Evolutionary conservation across 1,140 invertebrate genomes (phyloP).

Genomic region (Odontomachus brunneus): DNA sequence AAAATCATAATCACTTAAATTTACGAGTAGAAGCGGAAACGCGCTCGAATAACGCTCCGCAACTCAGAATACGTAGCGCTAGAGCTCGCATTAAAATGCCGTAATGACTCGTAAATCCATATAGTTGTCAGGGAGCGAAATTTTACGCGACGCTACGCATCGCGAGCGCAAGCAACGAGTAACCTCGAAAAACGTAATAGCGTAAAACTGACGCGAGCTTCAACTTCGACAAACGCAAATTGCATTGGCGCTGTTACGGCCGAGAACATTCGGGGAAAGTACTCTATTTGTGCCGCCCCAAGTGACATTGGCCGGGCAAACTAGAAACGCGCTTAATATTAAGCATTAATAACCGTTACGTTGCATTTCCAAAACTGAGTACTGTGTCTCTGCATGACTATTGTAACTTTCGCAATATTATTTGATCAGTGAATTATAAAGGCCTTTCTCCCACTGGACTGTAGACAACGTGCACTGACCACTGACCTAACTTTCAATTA

Average conservation of each 20-base stretch:
- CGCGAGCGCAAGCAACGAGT: constrained; percentile 1
- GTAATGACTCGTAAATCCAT: constrained; percentile 29
- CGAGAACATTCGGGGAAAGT: not conserved
- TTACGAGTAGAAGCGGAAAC: constrained; percentile 22
- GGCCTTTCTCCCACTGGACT: not conserved
- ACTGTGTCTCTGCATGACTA: not conserved
- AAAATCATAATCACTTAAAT: constrained; percentile 51
- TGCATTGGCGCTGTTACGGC: not conserved
- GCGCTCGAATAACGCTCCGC: constrained; percentile 13
- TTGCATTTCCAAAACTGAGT: not conserved
- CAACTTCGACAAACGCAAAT: constrained; percentile 22
- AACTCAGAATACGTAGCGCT: not conserved
- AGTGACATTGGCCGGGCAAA: not conserved
- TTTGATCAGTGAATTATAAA: constrained; percentile 39
- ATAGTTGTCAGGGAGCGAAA: constrained; percentile 32
- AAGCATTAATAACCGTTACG: not conserved
- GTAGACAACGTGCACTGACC: not conserved
- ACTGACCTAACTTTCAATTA: constrained; percentile 37
- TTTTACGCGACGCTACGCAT: not conserved
- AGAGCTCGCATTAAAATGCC: constrained; percentile 45
- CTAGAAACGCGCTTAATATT: not conserved
- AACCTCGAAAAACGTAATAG: constrained; percentile 21
- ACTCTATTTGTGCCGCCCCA: too few relatives aligned
- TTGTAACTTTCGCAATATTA: constrained; percentile 29
- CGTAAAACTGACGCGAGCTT: constrained; percentile 19